Evolutionary conservation across 2,113 vertebrate species (phyloP), one percentile per base, ranked within the genome.

Genomic region (Haemorhous mexicanus): DNA sequence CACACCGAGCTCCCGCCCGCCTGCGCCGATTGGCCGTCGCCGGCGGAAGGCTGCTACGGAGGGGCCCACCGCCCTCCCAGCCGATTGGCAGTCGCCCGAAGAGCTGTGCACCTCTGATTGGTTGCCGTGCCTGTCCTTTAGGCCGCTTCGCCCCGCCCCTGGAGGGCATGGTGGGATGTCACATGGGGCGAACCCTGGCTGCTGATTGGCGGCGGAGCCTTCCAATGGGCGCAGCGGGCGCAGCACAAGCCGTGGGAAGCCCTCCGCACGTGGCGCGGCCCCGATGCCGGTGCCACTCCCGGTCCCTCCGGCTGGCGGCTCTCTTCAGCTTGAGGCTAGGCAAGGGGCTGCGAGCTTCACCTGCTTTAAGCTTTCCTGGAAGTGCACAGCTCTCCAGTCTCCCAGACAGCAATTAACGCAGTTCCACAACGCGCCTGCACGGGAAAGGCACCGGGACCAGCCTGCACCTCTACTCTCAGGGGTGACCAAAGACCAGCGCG

Each of bases 161-260:
- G 10, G 0, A 4, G 3, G 2, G 13, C 0, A 0, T 0, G 2
- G 2, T 1, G 3, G 8, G 10, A 1, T 20, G 24, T 43, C 22
- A 37, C 18, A n/a, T 6, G 7, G 11, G 15, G 37, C 8, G 7
- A n/a, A 9, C 6, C 3, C 16, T 19, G 59, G 19, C 13, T 7
- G 28, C 11, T 39, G 77, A 87, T 95, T 91, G 95, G 90, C 26
- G 8, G 35, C 5, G 2, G 17, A 11, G 23, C 10, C 5, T 7
- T 10, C n/a, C 70, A 43, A 23, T 23, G 21, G 39, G 17, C 5
- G 10, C 28, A 2, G 16, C 6, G 16, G 27, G 20, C 7, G 10
- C 33, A 3, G 20, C 5, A 5, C 12, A 11, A 15, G 18, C 2
- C 4, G 6, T 3, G 17, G 7, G 6, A 8, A 30, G 8, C 19